Evolutionary conservation across 2,797 vertebrate genomes (phyloP), one percentile per base, ranked within the genome.

Genomic region (Trachurus trachurus): DNA sequence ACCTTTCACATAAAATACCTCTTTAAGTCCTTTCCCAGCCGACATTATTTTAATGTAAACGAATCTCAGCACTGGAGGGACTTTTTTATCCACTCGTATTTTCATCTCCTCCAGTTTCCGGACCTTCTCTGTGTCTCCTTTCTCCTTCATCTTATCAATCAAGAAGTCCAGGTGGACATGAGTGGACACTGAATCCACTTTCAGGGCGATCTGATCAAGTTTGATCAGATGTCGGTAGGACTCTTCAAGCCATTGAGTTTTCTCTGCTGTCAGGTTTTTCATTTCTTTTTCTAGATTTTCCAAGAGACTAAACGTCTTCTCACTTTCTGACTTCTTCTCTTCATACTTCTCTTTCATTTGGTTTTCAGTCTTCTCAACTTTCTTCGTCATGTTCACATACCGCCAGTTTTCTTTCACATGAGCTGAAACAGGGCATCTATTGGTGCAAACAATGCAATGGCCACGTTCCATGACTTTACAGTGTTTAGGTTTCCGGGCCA

Each of bases 161-260:
- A 83, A 31, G 45, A 69, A 40, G 26, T 76, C 68, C 60, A 81
- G 0, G 19, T 76, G 13, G 49, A 40, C 50, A 1, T 44, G 2
- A 50, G 53, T 65, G 62, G 66, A 67, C 22, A 75, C 5, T 15
- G 82, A 67, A 1, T 59, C 0, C 0, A 15, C 61, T 7, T 65
- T 74, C 45, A 80, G 71, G n/a, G 71, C 60, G 0, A 78, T 57
- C 42, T 78, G 6, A 19, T 79, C 65, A 58, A 74, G 70, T 15
- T 13, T 29, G 2, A 49, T 1, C 1, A 74, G 21, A 52, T 68
- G 37, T 10, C n/a, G 17, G 16, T 40, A 73, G 2, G 70, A 7
- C 4, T 68, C 58, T 8, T 79, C 49, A 17, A 73, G 6, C 11
- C 5, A 10, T 19, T 22, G 17, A 17, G 3, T 12, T 16, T 63